These are phyloP conservation scores for Atopsyche davidsoni DNA, from an alignment of 1,140 invertebrate genomes.

Conservation along the genomic window DNA sequence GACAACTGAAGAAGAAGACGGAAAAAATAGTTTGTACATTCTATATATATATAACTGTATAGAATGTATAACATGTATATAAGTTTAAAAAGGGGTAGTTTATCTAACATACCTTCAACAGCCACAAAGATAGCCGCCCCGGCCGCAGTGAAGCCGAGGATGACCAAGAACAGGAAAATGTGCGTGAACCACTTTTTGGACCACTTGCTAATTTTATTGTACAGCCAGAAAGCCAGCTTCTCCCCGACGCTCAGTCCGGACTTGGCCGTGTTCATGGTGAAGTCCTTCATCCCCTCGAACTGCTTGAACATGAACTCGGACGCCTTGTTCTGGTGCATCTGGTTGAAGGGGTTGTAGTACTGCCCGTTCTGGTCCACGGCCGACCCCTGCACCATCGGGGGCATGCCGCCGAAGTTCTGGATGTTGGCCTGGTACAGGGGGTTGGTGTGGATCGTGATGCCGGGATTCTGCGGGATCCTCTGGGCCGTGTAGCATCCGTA, in stretches of 20 bases:
- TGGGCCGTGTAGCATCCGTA: slow-evolving; percentile 37
- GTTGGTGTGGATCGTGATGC: slow-evolving; percentile 12
- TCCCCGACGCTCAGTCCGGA: slow-evolving; percentile 75
- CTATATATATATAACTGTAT: no score
- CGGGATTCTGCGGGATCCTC: slow-evolving; percentile 44
- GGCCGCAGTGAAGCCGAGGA: slow-evolving; percentile 68
- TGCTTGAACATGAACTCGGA: slow-evolving; percentile 70
- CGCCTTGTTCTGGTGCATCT: slow-evolving; percentile 58
- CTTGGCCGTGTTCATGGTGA: slow-evolving; percentile 64
- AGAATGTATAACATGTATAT: no score
- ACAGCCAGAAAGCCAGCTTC: slow-evolving; percentile 72
- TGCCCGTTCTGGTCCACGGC: slow-evolving; percentile 42
- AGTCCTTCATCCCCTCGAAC: slow-evolving; percentile 68
- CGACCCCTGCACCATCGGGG: slow-evolving; percentile 46
- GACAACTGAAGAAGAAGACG: no score
- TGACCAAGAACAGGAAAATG: slow-evolving; percentile 71
- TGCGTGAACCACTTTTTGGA: slow-evolving; percentile 84
- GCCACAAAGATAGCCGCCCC: slow-evolving; percentile 71
- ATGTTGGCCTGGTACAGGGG: slow-evolving; percentile 13
- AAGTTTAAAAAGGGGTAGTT: no score
- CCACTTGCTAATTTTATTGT: slow-evolving; percentile 67
- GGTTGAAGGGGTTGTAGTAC: slow-evolving; percentile 50
- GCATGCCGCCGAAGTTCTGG: slow-evolving; percentile 35
- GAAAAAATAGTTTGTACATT: no score
- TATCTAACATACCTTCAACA: slow-evolving; percentile 59